Conservation (phyloP, 2,888 invertebrate species). For the Diploptera punctata region DNA sequence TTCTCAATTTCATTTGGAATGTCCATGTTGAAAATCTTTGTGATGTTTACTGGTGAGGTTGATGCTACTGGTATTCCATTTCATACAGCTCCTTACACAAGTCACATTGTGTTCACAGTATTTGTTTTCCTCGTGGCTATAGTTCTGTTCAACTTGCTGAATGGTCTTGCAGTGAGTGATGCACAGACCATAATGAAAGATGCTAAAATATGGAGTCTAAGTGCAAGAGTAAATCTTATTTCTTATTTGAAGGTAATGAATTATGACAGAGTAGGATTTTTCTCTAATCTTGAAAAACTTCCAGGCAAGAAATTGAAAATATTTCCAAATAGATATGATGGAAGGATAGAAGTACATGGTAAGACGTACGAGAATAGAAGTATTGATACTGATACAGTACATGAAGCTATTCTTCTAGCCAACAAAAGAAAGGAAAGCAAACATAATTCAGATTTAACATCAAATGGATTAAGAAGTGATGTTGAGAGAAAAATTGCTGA, state of each 20-base stretch:
- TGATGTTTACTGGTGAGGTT: slow-evolving; percentile 16
- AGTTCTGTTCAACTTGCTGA: slow-evolving; percentile 11
- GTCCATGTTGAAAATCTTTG: slow-evolving; percentile 4
- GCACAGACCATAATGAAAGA: neutral
- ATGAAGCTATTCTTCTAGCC: neutral
- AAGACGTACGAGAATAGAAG: neutral
- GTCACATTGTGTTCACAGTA: slow-evolving; percentile 1
- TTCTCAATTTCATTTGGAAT: neutral
- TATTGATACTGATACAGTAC: neutral
- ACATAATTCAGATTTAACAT: no score
- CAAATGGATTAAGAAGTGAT: no score
- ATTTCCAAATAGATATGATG: neutral
- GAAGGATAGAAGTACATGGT: neutral
- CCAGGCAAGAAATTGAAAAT: neutral
- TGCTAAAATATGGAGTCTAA: neutral
- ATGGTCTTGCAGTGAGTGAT: slow-evolving; percentile 9
- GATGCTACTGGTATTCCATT: slow-evolving; percentile 11
- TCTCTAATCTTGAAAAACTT: neutral
- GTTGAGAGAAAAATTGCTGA: no score
- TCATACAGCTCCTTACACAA: neutral
- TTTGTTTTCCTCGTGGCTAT: slow-evolving; percentile 12
- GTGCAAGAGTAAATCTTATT: neutral
- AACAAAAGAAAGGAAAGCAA: neutral
- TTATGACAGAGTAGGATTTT: neutral
- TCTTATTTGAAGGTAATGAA: neutral